Evolutionary conservation across 30 jellyfish, hydroid and myxozoan species (phyloP).

Genomic region (Aurelia sp.): DNA sequence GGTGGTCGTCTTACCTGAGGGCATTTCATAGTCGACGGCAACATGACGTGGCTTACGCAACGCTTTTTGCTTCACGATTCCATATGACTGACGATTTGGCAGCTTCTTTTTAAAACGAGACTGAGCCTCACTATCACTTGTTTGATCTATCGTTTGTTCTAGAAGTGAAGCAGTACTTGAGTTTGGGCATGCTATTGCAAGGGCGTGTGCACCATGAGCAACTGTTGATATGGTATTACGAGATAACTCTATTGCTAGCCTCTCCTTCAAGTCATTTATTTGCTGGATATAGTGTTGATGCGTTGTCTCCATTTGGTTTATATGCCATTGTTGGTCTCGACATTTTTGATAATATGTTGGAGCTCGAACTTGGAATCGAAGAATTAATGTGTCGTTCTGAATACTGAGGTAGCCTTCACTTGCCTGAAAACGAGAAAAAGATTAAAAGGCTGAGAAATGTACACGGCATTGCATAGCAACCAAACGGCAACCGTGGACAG

Average conservation of each 20-base stretch:
- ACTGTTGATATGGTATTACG: conserved; percentile 80
- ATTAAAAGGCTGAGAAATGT: not conserved
- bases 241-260: conserved; percentile 87
- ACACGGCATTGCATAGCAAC: too few species aligned
- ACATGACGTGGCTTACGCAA: conserved; percentile 69
- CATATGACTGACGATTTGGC: conserved; percentile 39
- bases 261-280: conserved; percentile 82
- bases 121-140: conserved; percentile 67
- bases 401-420: conserved; percentile 85
- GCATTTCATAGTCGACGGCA: conserved; percentile 74
- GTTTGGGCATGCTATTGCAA: conserved; percentile 24
- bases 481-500: not conserved
- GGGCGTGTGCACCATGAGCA: conserved; percentile 66
- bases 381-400: conserved; percentile 72
- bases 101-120: conserved; percentile 21
- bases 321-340: conserved; percentile 96
- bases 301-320: conserved; percentile 67
- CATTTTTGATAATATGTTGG: conserved; percentile 89
- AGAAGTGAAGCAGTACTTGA: conserved; percentile 63
- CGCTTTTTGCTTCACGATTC: conserved; percentile 49
- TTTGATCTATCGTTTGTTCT: conserved; percentile 70
- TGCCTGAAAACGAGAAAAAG: conserved; percentile 30
- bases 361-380: conserved; percentile 90
- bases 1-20: conserved; percentile 34
- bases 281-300: conserved; percentile 76